Base-by-base conservation (phyloP, 2,797 vertebrate genomes). In the Ispidina picta region DNA sequence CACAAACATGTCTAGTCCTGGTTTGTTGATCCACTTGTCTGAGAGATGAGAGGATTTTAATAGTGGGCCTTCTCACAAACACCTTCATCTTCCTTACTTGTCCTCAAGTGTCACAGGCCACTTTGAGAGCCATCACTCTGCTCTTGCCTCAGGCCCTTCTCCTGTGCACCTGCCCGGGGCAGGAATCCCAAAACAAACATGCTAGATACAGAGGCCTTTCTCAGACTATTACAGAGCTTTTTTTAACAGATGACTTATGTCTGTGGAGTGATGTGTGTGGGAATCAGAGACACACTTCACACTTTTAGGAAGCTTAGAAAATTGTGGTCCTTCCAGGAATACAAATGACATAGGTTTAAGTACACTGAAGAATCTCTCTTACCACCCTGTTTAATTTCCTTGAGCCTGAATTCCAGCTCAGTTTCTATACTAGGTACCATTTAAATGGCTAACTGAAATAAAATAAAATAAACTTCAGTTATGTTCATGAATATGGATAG, bases 231-330 rank as follows among this genome's bases (percentile, higher is more conserved):
- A 48, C 29, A 87, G 39, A 87, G 44, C 33, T 55, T 86, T 49
- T 89, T 91, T 94, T 72, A 90, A 87, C 64, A 83, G 65, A 88
- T 92, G 28, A 89, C 56, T 90, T 89, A 70, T 16, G 48, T 80
- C 69, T 91, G 26, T 22, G 43, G 71, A 77, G 64, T 64, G 87
- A 83, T 25, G n/a, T 43, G 66, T 81, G 73, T 85, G 82, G 89
- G 93, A 96, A 94, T 93, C 19, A 91, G 69, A 95, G 77, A 93
- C 51, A 77, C 69, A 74, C 65, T 90, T 92, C 82, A 85, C 73
- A 73, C 55, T 82, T 94, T n/a, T 12, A 92, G 62, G 51, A 92
- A 93, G 87, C 82, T 90, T 79, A 92, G 75, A 90, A 96, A 83
- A 56, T 81, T 79, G 75, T 80, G 78, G 76, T 90, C 80, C 83